Percentiles rank a stretch among this genome's conserved stretches.
Evolutionary conservation across 2,888 invertebrate species (phyloP).

Genomic region (Nomada flava): DNA sequence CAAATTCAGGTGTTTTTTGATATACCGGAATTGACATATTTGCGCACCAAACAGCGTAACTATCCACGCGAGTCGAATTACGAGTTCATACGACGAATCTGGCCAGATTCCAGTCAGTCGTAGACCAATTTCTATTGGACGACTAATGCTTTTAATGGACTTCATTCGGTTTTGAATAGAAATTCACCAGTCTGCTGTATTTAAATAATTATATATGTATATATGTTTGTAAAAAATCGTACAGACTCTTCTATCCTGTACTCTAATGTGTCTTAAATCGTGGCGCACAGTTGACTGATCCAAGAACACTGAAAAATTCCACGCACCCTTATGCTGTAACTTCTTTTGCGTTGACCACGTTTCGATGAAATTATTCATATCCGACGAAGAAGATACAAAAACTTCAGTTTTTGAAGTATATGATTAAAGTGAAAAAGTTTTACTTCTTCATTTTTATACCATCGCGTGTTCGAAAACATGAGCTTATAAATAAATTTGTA

Average conservation of each 20-base stretch:
- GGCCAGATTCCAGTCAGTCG: slow-evolving; percentile 62
- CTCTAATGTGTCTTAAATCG: not conserved
- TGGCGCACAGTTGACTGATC: not conserved
- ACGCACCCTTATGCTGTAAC: not conserved
- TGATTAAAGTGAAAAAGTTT: slow-evolving; percentile 26
- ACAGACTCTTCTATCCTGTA: not conserved
- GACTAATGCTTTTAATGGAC: slow-evolving; percentile 26
- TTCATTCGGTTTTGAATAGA: slow-evolving; percentile 15
- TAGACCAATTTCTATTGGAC: slow-evolving; percentile 47
- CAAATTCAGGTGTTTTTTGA: slow-evolving; percentile 31
- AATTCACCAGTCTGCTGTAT: not conserved
- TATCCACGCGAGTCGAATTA: slow-evolving; percentile 43
- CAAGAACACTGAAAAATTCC: slow-evolving; percentile 2
- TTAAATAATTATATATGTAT: not conserved
- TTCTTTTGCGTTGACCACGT: slow-evolving; percentile 3
- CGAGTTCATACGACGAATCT: slow-evolving; percentile 19
- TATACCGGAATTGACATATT: slow-evolving; percentile 57
- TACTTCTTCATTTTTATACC: not conserved
- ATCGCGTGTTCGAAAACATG: no score
- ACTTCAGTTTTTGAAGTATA: slow-evolving; percentile 16
- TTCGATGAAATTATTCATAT: slow-evolving; percentile 37
- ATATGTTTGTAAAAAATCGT: no score
- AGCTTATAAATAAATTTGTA: no score
- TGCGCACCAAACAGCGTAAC: slow-evolving; percentile 33
- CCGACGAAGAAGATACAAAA: slow-evolving; percentile 8